Evolutionary conservation across 2,797 vertebrate species (phyloP), one percentile per base, ranked within the genome.

Genomic region (Parauchenoglanis ngamensis): DNA sequence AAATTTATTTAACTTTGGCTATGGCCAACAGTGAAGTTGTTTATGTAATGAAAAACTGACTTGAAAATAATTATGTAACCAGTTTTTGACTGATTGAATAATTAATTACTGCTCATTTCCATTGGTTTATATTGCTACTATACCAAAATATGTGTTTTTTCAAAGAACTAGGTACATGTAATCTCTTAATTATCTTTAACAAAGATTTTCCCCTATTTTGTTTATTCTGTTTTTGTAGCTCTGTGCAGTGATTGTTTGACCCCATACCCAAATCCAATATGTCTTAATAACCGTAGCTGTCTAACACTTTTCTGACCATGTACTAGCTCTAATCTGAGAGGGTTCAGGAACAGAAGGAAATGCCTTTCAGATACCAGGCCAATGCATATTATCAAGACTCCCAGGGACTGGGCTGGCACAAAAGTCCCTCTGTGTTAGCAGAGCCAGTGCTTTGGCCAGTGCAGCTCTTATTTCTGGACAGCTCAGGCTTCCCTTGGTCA

Each of bases 371-470:
- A 91, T 87, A 86, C 83, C 57, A 56, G 25, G 35, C 40, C 7
- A 23, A 80, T 89, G 84, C 89, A 87, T 78, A 78, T 75, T 63
- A 35, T 52, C 40, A 78, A 86, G 81, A 87, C 83, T 88, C 83
- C 84, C 72, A 59, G 40, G 70, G 88, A 40, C 88, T 72, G 12
- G 2, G 23, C 61, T 65, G 83, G 75, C 83, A 91, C 90, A 91
- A 91, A 90, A 90, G 89, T 81, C 54, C 57, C 84, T 89, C 88
- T 91, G 90, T 91, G 79, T 76, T 68, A 86, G 35, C 78, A 44
- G 67, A 87, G 65, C 67, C 72, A 46, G 65, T 59, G 75, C 75
- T 70, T 7, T n/a, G 83, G 65, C 75, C 63, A 46, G 28, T 44
- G 46, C 72, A 2, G 75, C 89, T 89, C 87, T 88, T 67, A 89